Percentiles rank a stretch among this genome's conserved stretches.
Conservation (phyloP, 2,797 vertebrate genomes). For the Anguilla marmorata region DNA sequence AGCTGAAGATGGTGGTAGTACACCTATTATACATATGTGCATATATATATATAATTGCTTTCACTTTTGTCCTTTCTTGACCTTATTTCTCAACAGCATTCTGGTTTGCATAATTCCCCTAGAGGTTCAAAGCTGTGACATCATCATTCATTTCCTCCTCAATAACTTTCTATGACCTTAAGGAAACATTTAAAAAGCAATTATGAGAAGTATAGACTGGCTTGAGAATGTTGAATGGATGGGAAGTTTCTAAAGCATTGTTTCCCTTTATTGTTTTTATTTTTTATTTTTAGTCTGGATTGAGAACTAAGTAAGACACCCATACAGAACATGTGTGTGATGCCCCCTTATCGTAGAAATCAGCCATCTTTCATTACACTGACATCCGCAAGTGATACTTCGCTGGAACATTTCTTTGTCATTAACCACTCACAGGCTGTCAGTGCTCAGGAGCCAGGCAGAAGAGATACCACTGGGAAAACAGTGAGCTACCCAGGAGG, state of each 20-base stretch:
- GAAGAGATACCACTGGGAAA: slow-evolving; percentile 44
- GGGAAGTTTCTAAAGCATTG: slow-evolving; percentile 42
- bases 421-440: slow-evolving; percentile 68
- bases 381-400: slow-evolving; percentile 59
- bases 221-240: slow-evolving; percentile 15
- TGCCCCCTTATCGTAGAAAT: slow-evolving; percentile 47
- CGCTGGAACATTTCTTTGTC: slow-evolving; percentile 63
- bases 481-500: slow-evolving; percentile 49
- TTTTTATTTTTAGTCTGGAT: slow-evolving; percentile 12
- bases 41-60: not conserved
- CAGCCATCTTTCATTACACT: slow-evolving; percentile 59
- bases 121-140: not conserved
- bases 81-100: not conserved
- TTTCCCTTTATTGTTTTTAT: not conserved
- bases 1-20: too few species aligned
- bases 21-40: too few species aligned
- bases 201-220: too few species aligned
- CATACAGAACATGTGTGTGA: slow-evolving; percentile 53
- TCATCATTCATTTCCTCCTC: not conserved
- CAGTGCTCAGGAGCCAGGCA: slow-evolving; percentile 53
- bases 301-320: slow-evolving; percentile 66
- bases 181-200: not conserved
- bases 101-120: not conserved
- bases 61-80: not conserved
- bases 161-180: not conserved